Evolutionary conservation across 2,888 invertebrate genomes (phyloP).

Genomic region (Thera britannica): DNA sequence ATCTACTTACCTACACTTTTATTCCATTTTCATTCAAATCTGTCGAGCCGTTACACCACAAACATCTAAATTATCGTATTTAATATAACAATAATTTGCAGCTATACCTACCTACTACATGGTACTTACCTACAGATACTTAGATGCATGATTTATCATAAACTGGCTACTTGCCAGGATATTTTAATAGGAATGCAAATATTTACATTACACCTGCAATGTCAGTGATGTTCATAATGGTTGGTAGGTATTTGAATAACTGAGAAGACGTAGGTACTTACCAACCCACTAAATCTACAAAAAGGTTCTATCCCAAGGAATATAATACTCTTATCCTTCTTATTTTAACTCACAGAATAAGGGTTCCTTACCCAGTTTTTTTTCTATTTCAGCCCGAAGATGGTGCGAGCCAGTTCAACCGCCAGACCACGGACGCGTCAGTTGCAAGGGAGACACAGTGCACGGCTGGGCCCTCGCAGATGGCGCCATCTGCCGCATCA

Average conservation of each 20-base stretch:
- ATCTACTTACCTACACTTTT: no score
- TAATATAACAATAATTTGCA: no score
- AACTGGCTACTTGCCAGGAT: neutral
- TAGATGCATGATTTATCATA: neutral
- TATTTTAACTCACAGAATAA: no score
- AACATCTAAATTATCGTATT: no score
- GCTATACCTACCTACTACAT: no score
- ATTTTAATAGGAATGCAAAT: neutral
- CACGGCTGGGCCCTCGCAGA: constrained; percentile 57
- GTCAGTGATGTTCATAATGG: no score
- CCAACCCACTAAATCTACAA: no score
- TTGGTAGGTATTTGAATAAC: neutral
- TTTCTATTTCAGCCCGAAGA: constrained; percentile 52
- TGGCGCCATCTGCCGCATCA: constrained; percentile 69
- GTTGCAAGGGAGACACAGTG: constrained; percentile 63
- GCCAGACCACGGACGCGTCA: constrained; percentile 65
- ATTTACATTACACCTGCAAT: constrained; percentile 1
- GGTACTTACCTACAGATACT: neutral
- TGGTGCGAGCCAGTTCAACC: constrained; percentile 65
- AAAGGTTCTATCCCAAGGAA: no score
- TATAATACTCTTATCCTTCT: no score
- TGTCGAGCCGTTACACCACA: no score
- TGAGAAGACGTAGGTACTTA: no score
- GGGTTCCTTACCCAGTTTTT: neutral
- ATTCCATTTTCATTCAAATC: no score